Evolutionary conservation across 2,888 invertebrate species (phyloP).

Genomic region (Glyphotaelius pellucidus): DNA sequence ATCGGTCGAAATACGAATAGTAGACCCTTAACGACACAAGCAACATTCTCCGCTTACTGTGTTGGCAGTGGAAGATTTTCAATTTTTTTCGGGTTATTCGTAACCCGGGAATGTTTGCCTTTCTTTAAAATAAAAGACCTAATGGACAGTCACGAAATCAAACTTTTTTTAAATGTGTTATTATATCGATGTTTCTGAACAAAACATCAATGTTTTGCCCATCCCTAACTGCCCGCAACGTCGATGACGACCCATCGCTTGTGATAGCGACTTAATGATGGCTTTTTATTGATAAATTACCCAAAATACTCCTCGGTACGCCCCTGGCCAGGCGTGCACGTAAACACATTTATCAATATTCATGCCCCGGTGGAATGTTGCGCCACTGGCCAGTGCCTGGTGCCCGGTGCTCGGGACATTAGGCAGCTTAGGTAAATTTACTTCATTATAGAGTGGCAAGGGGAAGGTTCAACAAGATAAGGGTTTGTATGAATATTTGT

Average conservation of each 20-base stretch:
- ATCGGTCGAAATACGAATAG: no score
- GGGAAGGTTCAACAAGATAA: neutral
- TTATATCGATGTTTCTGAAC: neutral
- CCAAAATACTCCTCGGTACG: conserved; percentile 27
- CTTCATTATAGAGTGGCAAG: neutral
- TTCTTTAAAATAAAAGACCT: no score
- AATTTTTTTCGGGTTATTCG: no score
- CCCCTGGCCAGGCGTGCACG: conserved; percentile 8
- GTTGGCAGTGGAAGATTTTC: no score
- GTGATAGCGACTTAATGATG: conserved; percentile 33
- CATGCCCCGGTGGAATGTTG: neutral
- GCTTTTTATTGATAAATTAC: conserved; percentile 46
- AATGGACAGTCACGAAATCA: no score
- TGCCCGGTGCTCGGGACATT: neutral
- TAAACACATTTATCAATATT: conserved; percentile 32
- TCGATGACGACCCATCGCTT: neutral
- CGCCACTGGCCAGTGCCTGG: neutral
- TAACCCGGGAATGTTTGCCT: no score
- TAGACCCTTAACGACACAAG: no score
- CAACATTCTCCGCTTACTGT: no score
- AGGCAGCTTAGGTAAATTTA: neutral
- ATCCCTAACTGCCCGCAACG: neutral
- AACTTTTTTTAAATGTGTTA: neutral
- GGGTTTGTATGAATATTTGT: neutral
- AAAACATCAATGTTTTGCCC: neutral